These are phyloP conservation scores for Euzetes globulus DNA, from an alignment of 2,888 invertebrate species.

Conservation along the genomic window DNA sequence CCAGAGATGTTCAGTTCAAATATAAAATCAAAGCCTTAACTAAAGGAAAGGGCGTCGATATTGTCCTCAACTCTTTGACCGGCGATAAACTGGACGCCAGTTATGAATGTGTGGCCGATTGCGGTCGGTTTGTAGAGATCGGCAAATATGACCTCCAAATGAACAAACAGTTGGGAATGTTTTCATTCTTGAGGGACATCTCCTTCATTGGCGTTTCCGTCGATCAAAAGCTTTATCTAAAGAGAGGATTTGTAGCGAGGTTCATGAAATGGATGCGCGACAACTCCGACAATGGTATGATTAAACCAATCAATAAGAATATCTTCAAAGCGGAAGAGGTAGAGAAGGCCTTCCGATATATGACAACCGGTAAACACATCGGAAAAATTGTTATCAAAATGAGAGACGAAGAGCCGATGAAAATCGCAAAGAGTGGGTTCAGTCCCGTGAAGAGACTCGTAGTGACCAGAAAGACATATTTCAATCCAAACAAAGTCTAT, in stretches of 20 bases:
- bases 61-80: conserved; percentile 92
- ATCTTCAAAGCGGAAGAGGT: conserved; percentile 74
- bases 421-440: not conserved
- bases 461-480: conserved; percentile 74
- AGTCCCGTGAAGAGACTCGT: not conserved
- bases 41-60: conserved; percentile 76
- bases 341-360: conserved; percentile 83
- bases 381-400: conserved; percentile 63
- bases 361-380: conserved; percentile 90
- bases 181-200: conserved; percentile 6
- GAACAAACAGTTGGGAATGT: conserved; percentile 17
- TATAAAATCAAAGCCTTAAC: conserved; percentile 75
- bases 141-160: not conserved
- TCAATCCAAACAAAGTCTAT: conserved; percentile 48
- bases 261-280: no score
- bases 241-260: no score
- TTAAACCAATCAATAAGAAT: not conserved
- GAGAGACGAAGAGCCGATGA: conserved; percentile 43
- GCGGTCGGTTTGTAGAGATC: conserved; percentile 84
- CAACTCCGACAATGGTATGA: not conserved
- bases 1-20: conserved; percentile 84
- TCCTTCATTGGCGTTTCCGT: not conserved
- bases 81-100: conserved; percentile 91
- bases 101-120: conserved; percentile 76
- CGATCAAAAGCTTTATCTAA: not conserved